Base-by-base conservation (phyloP, 2,797 vertebrate genomes). In the Microchirus variegatus region DNA sequence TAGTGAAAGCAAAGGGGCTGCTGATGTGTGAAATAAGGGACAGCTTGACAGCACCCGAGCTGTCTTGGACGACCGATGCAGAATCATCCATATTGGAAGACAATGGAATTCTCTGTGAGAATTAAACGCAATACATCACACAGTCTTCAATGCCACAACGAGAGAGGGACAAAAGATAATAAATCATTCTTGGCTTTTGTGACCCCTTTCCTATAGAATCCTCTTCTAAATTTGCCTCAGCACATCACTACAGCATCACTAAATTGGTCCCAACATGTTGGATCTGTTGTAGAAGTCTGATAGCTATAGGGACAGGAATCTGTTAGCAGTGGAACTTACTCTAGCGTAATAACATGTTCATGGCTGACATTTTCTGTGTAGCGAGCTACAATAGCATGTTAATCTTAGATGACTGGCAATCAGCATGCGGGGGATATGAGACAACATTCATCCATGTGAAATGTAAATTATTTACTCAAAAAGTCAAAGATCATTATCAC, bases 11-110 rank as follows among this genome's bases (percentile, higher is more conserved):
- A 11, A 16, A 51, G 56, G 54, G 72, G 50, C 53, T 16, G 19
- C 73, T 75, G 74, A 75, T 72, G 80, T 81, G 81, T 84, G 74
- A 85, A 81, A 85, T 78, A 72, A 80, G 78, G 73, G 78, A 76
- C 82, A 82, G 72, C 52, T 70, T 67, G 82, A 84, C 80, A 85
- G 70, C 69, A 52, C 67, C 76, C 70, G 67, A 77, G 69, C 67
- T 35, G 60, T 78, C 71, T 71, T 48, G 9, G 49, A 67, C 31
- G 64, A 73, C 63, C 74, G 62, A 7, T 71, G 71, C 63, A 73
- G 64, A 85, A 73, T 76, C 19, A 6, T 63, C 66, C 70, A 66
- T 67, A 78, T 85, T 78, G 72, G 55, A 68, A 74, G 70, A 88
- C 85, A 83, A 83, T 88, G 71, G 67, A 70, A 75, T 67, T 82